These are phyloP conservation scores for Catharus minimus DNA, from an alignment of 2,113 vertebrate genomes.

Conservation along the genomic window DNA sequence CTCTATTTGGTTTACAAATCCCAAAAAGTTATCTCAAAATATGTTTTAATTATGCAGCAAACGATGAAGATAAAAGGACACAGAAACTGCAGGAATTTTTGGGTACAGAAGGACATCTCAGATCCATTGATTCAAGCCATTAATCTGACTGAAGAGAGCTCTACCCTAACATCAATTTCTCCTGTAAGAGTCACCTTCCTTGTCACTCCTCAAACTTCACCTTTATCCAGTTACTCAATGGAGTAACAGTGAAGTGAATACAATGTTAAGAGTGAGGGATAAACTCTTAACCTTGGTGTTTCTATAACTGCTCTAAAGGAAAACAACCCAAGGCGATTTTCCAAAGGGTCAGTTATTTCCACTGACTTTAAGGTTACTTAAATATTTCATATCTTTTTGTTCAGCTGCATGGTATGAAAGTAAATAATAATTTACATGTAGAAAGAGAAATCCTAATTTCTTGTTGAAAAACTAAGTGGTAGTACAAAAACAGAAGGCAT, in stretches of 20 bases:
- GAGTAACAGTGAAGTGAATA: not conserved
- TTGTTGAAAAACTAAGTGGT: not conserved
- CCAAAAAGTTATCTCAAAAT: not conserved
- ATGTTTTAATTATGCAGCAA: not conserved
- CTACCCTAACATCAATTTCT: conserved; percentile 14
- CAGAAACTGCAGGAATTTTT: not conserved
- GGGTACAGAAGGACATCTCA: not conserved
- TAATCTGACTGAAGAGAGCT: conserved; percentile 39
- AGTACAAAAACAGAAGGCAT: not conserved
- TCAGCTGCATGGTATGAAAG: not conserved
- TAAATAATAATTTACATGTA: not conserved
- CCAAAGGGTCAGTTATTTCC: not conserved
- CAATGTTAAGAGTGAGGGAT: not conserved
- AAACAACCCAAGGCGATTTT: not conserved
- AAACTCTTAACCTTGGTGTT: not conserved
- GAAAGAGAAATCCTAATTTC: not conserved
- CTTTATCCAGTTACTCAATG: conserved; percentile 7
- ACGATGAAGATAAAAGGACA: not conserved
- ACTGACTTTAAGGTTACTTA: not conserved
- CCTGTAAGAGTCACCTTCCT: conserved; percentile 25
- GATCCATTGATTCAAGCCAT: conserved; percentile 11
- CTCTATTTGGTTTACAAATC: not conserved
- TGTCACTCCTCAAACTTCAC: conserved; percentile 8
- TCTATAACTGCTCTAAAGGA: not conserved
- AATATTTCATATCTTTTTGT: not conserved